Evolutionary conservation across 2,113 vertebrate genomes (phyloP).

Genomic region (Progne subis): DNA sequence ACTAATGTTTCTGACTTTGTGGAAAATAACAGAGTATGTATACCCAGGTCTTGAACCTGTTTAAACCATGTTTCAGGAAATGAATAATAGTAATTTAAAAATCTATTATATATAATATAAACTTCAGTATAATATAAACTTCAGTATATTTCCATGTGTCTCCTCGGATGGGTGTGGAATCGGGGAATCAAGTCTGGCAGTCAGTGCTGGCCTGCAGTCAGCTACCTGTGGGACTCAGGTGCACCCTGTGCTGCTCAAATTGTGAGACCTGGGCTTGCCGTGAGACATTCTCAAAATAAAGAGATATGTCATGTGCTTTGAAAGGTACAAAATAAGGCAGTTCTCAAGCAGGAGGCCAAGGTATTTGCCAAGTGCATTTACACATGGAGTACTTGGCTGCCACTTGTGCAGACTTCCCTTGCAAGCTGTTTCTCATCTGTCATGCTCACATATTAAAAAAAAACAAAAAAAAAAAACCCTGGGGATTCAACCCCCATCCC

Average conservation of each 20-base stretch:
- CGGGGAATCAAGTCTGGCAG: background rate
- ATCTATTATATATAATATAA: background rate
- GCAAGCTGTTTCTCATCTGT: conserved; percentile 46
- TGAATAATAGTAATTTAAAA: background rate
- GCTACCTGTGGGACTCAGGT: background rate
- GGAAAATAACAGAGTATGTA: background rate
- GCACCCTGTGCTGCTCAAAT: background rate
- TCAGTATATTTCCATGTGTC: background rate
- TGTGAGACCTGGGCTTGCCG: background rate
- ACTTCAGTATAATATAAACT: background rate
- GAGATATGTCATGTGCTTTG: background rate
- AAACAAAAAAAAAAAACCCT: background rate
- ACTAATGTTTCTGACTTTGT: background rate
- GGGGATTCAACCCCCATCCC: background rate
- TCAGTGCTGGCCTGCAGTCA: background rate
- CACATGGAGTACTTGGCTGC: conserved; percentile 8
- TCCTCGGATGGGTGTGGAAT: background rate
- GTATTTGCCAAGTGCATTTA: conserved; percentile 38
- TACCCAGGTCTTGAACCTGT: background rate
- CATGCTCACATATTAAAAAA: background rate
- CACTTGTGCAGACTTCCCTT: conserved; percentile 22
- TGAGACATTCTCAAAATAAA: background rate
- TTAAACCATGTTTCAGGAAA: background rate
- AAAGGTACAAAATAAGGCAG: background rate
- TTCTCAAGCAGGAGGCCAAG: background rate